Percentiles rank a stretch among this genome's conserved stretches.
These are phyloP conservation scores for Trachymyrmex septentrionalis DNA, from an alignment of 1,140 invertebrate species.

Conservation along the genomic window DNA sequence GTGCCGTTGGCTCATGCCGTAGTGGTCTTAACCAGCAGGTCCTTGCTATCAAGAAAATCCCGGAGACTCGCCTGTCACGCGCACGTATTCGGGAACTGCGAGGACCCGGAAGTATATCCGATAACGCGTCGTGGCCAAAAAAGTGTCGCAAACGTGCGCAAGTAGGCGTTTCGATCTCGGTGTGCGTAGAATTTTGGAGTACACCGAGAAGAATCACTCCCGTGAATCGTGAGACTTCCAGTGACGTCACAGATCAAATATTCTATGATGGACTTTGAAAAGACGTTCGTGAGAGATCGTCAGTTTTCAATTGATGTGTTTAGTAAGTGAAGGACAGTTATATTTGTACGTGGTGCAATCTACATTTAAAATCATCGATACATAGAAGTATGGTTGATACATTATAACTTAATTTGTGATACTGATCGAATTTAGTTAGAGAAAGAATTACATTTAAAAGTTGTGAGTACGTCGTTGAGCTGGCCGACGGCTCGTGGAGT, in stretches of 20 bases:
- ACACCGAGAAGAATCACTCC: neutral
- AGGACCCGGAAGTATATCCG: constrained; percentile 29
- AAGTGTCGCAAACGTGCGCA: constrained; percentile 29
- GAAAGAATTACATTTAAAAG: neutral
- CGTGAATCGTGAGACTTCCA: neutral
- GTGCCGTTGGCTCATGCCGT: constrained; percentile 86
- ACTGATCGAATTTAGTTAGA: constrained; percentile 1
- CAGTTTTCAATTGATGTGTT: neutral
- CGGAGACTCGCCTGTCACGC: constrained; percentile 64
- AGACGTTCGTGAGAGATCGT: neutral
- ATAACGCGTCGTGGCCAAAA: constrained; percentile 14
- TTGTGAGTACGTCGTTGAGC: neutral
- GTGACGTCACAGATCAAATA: constrained; percentile 14
- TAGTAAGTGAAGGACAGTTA: neutral
- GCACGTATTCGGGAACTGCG: constrained; percentile 37
- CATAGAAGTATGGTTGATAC: neutral
- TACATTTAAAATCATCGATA: neutral
- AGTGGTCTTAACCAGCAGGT: constrained; percentile 82
- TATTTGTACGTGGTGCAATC: neutral
- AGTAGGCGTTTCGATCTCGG: neutral
- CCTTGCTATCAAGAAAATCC: constrained; percentile 73
- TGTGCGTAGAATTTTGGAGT: neutral
- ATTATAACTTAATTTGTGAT: constrained; percentile 24
- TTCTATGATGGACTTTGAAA: neutral
- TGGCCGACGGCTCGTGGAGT: constrained; percentile 31